Base-by-base conservation (phyloP, 2,888 invertebrate species). In the Steinernema scapterisci region DNA sequence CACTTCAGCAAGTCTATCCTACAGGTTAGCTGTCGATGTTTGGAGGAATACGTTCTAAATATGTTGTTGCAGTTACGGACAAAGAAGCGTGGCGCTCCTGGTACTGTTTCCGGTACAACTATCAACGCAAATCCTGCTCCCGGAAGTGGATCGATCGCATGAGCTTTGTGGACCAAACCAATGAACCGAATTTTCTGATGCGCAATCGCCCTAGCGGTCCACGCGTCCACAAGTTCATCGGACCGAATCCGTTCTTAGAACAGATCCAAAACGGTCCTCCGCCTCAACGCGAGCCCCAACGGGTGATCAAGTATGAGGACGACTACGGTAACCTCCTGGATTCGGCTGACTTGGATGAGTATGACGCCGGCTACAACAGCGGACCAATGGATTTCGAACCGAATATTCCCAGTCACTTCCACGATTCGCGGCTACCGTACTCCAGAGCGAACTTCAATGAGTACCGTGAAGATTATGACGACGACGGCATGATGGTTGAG, bases 21-120 rank as follows among this genome's bases (percentile, higher is more conserved):
- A 16, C 25, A 1, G 31, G 63, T 63, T 31, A 63, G 63, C 16
- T 21, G 1, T 25, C 23, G 5, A 21, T n/a, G 5, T 48, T 5
- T 25, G 21, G 1, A 23, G 23, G 5, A 21, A 6, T 6, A 54
- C 21, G 5, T 31, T 63, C 21, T 63, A 13, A 48, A 48, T 48
- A 7, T 2, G 3, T 5, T 7, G 5, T 13, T 63, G 27, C 31
- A 63, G 63, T 63, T 11, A 63, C 63, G 16, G 63, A 63, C 31
- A 63, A 27, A n/a, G 63, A 63, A 31, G 63, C 63, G 7, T 63
- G 63, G 63, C 63, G 63, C 31, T 31, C 31, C 5, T 63, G 63
- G 63, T 63, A 63, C 63, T 63, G 63, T 31, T 63, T 63, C 63
- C 63, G 63, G 27, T 63, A 63, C 31, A 63, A 63, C 63, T 63